A percentile compares a stretch with the other conserved stretches of the same genome.
Evolutionary conservation across 2,888 invertebrate genomes (phyloP).

Genomic region (Mesorhabditis belari): DNA sequence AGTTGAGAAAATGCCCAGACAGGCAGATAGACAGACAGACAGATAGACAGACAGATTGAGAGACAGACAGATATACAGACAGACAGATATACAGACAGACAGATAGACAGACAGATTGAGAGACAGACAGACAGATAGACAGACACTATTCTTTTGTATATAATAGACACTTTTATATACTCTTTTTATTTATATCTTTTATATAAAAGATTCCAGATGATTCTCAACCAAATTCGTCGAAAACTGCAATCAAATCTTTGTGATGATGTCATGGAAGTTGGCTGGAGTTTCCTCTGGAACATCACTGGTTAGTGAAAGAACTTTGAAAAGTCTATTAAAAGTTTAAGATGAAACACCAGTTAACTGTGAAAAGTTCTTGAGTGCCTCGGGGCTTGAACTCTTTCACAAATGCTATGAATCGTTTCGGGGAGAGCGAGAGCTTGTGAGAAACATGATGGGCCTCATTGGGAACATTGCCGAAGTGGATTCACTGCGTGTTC

Average conservation of each 20-base stretch:
- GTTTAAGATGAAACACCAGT: slow-evolving; percentile 86
- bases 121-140: no score
- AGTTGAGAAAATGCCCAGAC: no score
- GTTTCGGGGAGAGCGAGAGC: slow-evolving; percentile 61
- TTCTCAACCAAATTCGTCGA: slow-evolving; percentile 78
- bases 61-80: no score
- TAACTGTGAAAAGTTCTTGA: slow-evolving; percentile 84
- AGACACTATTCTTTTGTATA: neutral
- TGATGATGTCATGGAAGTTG: slow-evolving; percentile 91
- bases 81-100: no score
- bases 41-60: no score
- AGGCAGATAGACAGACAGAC: no score
- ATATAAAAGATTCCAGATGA: slow-evolving; percentile 63
- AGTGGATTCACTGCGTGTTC: slow-evolving; percentile 72
- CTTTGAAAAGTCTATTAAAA: neutral
- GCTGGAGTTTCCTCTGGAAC: slow-evolving; percentile 98
- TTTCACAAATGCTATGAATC: slow-evolving; percentile 79
- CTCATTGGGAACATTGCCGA: slow-evolving; percentile 85
- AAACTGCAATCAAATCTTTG: slow-evolving; percentile 71
- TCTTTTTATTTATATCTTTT: neutral
- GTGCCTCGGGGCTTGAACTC: slow-evolving; percentile 78
- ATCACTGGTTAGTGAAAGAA: slow-evolving; percentile 18
- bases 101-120: no score
- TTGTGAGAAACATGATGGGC: slow-evolving; percentile 96
- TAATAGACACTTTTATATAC: neutral